Conservation (phyloP, 1,140 invertebrate species). For the fruit fly (Drosophila melanogaster) region DNA sequence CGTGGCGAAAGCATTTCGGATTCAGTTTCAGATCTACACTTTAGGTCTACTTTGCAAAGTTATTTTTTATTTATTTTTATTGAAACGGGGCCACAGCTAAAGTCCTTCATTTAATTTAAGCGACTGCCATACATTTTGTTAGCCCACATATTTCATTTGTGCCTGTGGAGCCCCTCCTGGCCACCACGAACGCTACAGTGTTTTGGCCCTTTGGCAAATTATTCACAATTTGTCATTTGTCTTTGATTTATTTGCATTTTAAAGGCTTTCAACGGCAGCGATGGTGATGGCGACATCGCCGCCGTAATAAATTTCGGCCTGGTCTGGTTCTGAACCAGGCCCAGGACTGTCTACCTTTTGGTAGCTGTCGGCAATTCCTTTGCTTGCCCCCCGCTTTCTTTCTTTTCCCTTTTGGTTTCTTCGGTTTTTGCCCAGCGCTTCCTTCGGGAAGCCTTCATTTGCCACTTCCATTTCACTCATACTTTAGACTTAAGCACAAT, state of each 20-base stretch:
- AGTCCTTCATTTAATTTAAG: conserved; percentile 82
- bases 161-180: background rate
- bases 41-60: conserved; percentile 17
- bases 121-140: conserved; percentile 77
- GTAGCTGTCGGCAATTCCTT: conserved; percentile 69
- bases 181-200: conserved; percentile 6
- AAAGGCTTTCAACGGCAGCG: conserved; percentile 76
- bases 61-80: conserved; percentile 37
- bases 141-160: conserved; percentile 74
- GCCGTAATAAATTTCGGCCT: conserved; percentile 74
- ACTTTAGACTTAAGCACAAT: conserved; percentile 78
- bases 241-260: conserved; percentile 84
- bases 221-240: conserved; percentile 84
- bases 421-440: conserved; percentile 10
- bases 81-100: conserved; percentile 27
- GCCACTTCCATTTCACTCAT: conserved; percentile 28
- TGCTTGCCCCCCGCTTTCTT: background rate
- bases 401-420: background rate
- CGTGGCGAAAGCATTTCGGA: conserved; percentile 33
- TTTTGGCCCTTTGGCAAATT: conserved; percentile 78
- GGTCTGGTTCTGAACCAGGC: conserved; percentile 38
- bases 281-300: conserved; percentile 68
- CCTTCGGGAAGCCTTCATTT: conserved; percentile 14
- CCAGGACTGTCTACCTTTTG: conserved; percentile 75
- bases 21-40: conserved; percentile 9